Conservation (phyloP, 2,113 vertebrate genomes). For the Tragelaphus buxtoni region DNA sequence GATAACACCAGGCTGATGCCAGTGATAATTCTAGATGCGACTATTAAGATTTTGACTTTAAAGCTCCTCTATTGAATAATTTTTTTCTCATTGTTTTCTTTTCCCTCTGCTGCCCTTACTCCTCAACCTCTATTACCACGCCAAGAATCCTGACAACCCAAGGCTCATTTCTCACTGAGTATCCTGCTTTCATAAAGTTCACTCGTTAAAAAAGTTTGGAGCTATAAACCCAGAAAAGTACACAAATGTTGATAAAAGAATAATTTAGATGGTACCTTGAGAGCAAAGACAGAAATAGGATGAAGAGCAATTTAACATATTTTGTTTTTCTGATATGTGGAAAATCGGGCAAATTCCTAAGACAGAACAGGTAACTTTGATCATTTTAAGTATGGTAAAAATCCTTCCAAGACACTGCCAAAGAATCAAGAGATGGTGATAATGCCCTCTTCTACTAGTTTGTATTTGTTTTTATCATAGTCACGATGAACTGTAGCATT, state of each 20-base stretch:
- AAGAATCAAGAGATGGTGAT: neutral
- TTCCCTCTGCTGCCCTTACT: neutral
- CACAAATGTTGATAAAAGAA: neutral
- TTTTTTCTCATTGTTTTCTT: neutral
- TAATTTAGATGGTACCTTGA: neutral
- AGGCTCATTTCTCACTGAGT: neutral
- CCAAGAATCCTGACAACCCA: neutral
- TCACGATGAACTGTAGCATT: neutral
- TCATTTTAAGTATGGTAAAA: neutral
- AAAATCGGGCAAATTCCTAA: neutral
- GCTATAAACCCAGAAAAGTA: neutral
- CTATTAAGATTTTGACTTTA: neutral
- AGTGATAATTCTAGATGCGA: neutral
- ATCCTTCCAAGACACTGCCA: neutral
- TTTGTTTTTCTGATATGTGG: slow-evolving; percentile 2
- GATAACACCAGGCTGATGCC: neutral
- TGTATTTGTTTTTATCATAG: neutral
- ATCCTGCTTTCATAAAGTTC: neutral
- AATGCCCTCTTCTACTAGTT: neutral
- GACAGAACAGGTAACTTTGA: neutral
- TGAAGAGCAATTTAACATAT: neutral
- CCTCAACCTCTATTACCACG: neutral
- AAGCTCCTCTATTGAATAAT: neutral
- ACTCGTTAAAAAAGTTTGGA: neutral
- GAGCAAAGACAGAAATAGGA: neutral